These are phyloP conservation scores for Haliclona indistincta DNA, from an alignment of 37 sponge, comb jelly and placozoan species.

Conservation along the genomic window DNA sequence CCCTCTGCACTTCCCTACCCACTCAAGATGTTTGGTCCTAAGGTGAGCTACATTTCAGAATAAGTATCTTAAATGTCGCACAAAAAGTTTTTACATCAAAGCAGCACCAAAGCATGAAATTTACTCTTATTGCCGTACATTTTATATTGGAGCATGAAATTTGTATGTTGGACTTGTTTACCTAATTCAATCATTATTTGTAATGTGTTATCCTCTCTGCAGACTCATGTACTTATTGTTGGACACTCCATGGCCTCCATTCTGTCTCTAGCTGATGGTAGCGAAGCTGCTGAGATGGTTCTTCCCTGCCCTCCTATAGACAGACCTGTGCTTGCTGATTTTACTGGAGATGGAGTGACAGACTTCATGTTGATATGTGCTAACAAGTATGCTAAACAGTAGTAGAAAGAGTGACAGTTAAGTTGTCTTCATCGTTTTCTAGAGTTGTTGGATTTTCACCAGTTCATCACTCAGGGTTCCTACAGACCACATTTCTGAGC, in stretches of 20 bases:
- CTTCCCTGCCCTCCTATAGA: conserved; percentile 66
- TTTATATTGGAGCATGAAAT: too few species aligned
- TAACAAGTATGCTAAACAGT: conserved; percentile 21
- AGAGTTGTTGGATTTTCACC: conserved; percentile 54
- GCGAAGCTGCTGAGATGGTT: neutral
- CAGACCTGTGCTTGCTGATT: conserved; percentile 67
- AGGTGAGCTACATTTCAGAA: conserved; percentile 22
- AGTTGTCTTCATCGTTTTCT: conserved; percentile 3
- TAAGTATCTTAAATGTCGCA: neutral
- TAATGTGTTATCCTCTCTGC: neutral
- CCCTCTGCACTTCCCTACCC: conserved; percentile 57
- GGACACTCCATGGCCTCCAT: conserved; percentile 46
- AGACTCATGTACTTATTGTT: conserved; percentile 72
- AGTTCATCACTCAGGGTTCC: conserved; percentile 60
- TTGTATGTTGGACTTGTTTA: too few species aligned
- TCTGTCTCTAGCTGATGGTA: conserved; percentile 56
- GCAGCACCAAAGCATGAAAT: too few species aligned
- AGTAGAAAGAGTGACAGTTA: neutral
- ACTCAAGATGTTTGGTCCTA: conserved; percentile 25
- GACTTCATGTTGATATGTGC: conserved; percentile 79
- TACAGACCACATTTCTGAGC: conserved; percentile 58
- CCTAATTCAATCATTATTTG: neutral
- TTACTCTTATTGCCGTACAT: too few species aligned
- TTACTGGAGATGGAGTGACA: conserved; percentile 73
- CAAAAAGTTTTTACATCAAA: too few species aligned